Percentiles rank a stretch among this genome's conserved stretches.
Conservation (phyloP, 2,113 vertebrate species). For the Philantomba maxwellii region DNA sequence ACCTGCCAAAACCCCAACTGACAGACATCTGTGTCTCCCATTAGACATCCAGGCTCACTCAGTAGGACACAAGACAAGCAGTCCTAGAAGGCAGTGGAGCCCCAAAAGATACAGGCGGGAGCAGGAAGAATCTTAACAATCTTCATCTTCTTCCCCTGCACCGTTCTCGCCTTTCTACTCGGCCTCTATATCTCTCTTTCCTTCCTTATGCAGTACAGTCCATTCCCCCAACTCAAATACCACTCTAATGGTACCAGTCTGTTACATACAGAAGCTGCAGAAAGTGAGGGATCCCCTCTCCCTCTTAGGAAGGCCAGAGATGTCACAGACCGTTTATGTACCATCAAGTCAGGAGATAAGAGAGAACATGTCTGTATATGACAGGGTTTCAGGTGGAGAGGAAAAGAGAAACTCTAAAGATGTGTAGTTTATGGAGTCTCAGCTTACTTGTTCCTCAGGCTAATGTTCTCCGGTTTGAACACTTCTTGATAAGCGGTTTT, state of each 20-base stretch:
- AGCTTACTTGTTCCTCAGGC: conserved; percentile 96
- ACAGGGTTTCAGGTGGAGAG: neutral
- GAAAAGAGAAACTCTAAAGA: neutral
- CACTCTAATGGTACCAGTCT: neutral
- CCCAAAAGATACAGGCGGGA: neutral
- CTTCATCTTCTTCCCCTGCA: neutral
- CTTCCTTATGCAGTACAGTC: neutral
- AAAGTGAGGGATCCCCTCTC: neutral
- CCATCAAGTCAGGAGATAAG: neutral
- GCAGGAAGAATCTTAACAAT: neutral
- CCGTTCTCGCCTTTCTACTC: neutral
- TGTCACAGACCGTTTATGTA: neutral
- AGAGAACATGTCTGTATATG: neutral
- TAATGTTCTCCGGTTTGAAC: conserved; percentile 98
- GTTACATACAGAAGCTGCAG: neutral
- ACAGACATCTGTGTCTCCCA: neutral
- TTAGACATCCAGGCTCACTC: neutral
- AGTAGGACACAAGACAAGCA: neutral
- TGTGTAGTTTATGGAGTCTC: neutral
- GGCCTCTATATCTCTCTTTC: neutral
- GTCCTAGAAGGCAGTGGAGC: neutral
- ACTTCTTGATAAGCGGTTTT: conserved; percentile 96
- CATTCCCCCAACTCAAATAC: neutral
- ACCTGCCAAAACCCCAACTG: neutral
- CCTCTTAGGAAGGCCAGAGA: neutral